Base-by-base conservation (phyloP, 2,888 invertebrate species). In the Tridacna gigas region DNA sequence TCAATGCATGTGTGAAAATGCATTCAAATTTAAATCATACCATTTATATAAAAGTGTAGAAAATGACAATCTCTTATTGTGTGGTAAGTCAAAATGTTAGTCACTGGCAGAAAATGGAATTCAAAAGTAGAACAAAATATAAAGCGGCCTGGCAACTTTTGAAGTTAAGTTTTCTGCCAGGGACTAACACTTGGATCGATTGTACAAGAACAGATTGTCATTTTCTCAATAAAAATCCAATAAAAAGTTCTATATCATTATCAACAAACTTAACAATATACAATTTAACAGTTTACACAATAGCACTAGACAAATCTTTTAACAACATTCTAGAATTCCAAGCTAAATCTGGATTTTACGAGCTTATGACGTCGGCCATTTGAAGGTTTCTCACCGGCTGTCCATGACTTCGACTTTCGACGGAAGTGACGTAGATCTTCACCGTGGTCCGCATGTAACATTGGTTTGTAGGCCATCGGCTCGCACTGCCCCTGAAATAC, bases 361-460 rank as follows among this genome's bases (percentile, higher is more conserved):
- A 5, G 11, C 0, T 18, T 18, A 0, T 45, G 45, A 13, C 69
- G 18, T 47, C 69, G 45, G 18, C n/a, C 20, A 7, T 47, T 69
- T 0, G 69, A 69, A 15, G 18, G 28, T 60, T 60, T 60, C 22
- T 74, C 74, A 12, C 84, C 88, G 71, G 90, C 92, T 20, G 74
- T 60, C 95, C 95, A 95, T 0, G 97, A 97, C 94, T 97, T 97
- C 89, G 97, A 97, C 94, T 97, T 97, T 90, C 96, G 96, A 63
- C 97, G 96, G 94, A 97, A 98, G 88, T 96, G 96, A 77, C 96
- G 96, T 78, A 98, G 95, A 84, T 97, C 97, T 7, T 96, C 96
- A 82, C 96, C 96, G 94, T 97, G 97, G 73, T 96, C 96, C 0
- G 97, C 97, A 94, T 98, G 97, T 84, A 97, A 93, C 99, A 99